Percentiles rank a stretch among this genome's conserved stretches.
phyloP scores from a whole-genome alignment of 2,888 invertebrate genomes.

The Dynastes grantii region DNA sequence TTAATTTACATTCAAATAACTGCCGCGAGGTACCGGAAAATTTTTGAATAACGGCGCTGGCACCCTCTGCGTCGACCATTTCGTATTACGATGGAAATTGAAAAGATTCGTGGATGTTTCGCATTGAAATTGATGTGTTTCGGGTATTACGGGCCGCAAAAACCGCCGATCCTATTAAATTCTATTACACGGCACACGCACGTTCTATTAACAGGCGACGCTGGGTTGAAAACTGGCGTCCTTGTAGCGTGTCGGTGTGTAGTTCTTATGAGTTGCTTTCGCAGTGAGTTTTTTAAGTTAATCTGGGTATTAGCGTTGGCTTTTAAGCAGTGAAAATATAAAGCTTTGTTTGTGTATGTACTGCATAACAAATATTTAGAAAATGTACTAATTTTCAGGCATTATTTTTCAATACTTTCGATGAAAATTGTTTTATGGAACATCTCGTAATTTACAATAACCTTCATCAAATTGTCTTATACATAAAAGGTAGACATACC shows the following conservation, averaged over 20 bases:
- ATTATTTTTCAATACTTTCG: no score
- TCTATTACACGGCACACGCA: conserved; percentile 32
- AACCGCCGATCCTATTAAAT: conserved; percentile 46
- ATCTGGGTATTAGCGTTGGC: no score
- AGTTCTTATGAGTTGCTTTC: no score
- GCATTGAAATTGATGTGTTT: conserved; percentile 38
- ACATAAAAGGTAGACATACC: no score
- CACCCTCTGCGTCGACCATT: conserved; percentile 41
- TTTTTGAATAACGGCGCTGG: conserved; percentile 52
- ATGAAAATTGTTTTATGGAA: no score
- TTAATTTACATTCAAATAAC: conserved; percentile 62
- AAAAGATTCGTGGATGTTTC: conserved; percentile 43
- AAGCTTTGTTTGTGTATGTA: background rate
- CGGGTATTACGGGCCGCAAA: conserved; percentile 27
- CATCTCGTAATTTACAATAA: no score
- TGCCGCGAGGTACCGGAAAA: conserved; percentile 56
- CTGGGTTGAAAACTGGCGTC: conserved; percentile 6
- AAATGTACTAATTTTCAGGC: no score
- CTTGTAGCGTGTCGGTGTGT: no score
- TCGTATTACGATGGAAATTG: conserved; percentile 45
- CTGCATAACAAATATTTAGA: no score
- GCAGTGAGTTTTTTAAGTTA: no score
- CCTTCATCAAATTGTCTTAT: no score
- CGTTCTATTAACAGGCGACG: conserved; percentile 33
- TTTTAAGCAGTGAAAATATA: no score